These are phyloP conservation scores for Eudyptes chrysolophus DNA, from an alignment of 2,113 vertebrate genomes.

Conservation along the genomic window DNA sequence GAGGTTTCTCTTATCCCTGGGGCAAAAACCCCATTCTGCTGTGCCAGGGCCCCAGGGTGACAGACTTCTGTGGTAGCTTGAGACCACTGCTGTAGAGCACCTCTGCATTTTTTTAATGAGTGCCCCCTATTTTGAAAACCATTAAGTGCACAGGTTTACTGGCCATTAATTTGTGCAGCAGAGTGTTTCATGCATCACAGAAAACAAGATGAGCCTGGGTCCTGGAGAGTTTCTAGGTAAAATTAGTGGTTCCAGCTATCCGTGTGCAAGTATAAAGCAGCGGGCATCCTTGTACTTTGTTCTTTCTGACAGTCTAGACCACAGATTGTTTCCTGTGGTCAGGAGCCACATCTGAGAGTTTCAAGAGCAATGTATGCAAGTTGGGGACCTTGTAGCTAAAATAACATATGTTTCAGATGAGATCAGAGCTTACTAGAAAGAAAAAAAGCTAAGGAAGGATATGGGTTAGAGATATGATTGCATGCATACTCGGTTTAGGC, in stretches of 20 bases:
- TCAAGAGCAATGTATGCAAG: not conserved
- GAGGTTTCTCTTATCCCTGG: not conserved
- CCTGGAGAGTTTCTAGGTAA: not conserved
- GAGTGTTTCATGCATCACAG: not conserved
- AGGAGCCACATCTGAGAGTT: slow-evolving; percentile 14
- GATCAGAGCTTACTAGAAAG: not conserved
- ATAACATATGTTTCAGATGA: not conserved
- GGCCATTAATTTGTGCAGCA: not conserved
- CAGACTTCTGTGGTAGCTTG: not conserved
- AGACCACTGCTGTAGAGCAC: not conserved
- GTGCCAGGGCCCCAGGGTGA: not conserved
- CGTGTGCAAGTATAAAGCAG: not conserved
- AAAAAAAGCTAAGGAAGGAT: not conserved
- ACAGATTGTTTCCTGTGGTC: not conserved
- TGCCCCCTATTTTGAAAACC: not conserved
- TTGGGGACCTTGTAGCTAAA: not conserved
- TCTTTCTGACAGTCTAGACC: not conserved
- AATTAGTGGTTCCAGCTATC: not conserved
- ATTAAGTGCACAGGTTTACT: not conserved
- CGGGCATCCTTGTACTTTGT: not conserved
- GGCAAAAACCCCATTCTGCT: fast-evolving
- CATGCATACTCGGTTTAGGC: not conserved
- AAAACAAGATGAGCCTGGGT: not conserved
- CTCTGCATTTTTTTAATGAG: not conserved
- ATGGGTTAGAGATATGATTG: not conserved